phyloP scores from a whole-genome alignment of 2,113 vertebrate genomes.

The Pavo muticus region DNA sequence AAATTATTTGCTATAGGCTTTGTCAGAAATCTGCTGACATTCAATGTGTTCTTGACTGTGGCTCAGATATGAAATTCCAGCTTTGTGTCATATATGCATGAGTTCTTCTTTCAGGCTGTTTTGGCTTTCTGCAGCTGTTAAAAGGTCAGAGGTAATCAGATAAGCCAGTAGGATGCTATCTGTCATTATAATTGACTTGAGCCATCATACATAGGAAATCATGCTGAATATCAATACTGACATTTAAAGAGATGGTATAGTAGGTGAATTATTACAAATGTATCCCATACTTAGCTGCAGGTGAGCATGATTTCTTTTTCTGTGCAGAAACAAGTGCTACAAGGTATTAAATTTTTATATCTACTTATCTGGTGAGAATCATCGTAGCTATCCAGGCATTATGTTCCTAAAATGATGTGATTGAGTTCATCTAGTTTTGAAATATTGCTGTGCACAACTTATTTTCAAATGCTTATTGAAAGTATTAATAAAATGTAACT shows the following conservation, averaged over 20 bases:
- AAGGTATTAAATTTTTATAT: conserved; percentile 45
- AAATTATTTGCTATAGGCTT: conserved; percentile 71
- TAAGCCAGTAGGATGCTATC: conserved; percentile 67
- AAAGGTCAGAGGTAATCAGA: conserved; percentile 79
- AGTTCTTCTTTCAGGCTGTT: conserved; percentile 62
- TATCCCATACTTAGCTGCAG: background rate
- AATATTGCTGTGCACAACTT: background rate
- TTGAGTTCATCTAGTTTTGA: background rate
- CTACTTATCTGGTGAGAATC: background rate
- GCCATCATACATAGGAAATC: conserved; percentile 61
- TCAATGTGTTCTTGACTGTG: conserved; percentile 63
- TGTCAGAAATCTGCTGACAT: conserved; percentile 72
- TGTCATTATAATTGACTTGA: conserved; percentile 75
- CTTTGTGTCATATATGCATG: conserved; percentile 68
- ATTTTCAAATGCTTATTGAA: background rate
- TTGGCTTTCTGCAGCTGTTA: conserved; percentile 69
- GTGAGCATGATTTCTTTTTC: background rate
- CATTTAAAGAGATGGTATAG: conserved; percentile 46
- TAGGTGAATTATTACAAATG: background rate
- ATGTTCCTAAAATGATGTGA: background rate
- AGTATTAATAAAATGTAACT: background rate
- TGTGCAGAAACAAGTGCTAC: conserved; percentile 11
- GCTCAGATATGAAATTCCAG: conserved; percentile 61
- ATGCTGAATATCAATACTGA: conserved; percentile 64
- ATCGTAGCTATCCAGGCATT: conserved; percentile 15